Conservation (phyloP, 2,888 invertebrate genomes). For the Lacanobia oleracea region DNA sequence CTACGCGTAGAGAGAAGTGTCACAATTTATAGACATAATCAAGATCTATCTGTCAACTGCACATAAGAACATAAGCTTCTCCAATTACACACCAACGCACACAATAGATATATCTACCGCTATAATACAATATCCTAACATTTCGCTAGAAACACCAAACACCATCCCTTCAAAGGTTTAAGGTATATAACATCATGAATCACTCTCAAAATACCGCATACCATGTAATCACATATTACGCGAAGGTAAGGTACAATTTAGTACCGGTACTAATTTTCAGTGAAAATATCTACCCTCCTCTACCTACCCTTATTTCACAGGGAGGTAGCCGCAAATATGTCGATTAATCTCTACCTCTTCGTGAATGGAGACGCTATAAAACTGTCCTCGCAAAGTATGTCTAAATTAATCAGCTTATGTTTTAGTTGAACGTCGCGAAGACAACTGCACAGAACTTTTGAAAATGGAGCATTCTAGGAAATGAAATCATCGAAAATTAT, state of each 20-base stretch:
- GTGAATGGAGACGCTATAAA: slow-evolving; percentile 13
- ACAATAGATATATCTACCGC: not conserved
- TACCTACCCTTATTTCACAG: slow-evolving; percentile 21
- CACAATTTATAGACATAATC: not conserved
- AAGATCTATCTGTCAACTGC: too few species aligned
- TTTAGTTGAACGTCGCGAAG: not conserved
- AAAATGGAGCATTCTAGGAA: not conserved
- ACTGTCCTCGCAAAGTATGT: slow-evolving; percentile 3
- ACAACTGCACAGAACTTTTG: not conserved
- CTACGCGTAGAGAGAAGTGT: not conserved
- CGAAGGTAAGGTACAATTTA: slow-evolving; percentile 49
- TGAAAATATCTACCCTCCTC: slow-evolving; percentile 32
- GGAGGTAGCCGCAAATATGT: slow-evolving; percentile 44
- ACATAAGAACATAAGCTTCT: not conserved
- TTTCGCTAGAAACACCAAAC: slow-evolving; percentile 6
- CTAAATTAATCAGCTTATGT: slow-evolving; percentile 8
- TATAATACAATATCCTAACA: not conserved
- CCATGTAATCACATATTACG: slow-evolving; percentile 37
- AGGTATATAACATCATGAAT: slow-evolving; percentile 44
- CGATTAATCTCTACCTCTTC: slow-evolving; percentile 34
- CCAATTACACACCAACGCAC: not conserved
- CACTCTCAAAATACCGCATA: slow-evolving; percentile 24
- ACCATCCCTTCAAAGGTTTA: slow-evolving; percentile 24
- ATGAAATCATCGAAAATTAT: not conserved
- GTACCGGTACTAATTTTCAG: slow-evolving; percentile 44